These are phyloP conservation scores for Atta cephalotes DNA, from an alignment of 1,140 invertebrate genomes.

Conservation along the genomic window DNA sequence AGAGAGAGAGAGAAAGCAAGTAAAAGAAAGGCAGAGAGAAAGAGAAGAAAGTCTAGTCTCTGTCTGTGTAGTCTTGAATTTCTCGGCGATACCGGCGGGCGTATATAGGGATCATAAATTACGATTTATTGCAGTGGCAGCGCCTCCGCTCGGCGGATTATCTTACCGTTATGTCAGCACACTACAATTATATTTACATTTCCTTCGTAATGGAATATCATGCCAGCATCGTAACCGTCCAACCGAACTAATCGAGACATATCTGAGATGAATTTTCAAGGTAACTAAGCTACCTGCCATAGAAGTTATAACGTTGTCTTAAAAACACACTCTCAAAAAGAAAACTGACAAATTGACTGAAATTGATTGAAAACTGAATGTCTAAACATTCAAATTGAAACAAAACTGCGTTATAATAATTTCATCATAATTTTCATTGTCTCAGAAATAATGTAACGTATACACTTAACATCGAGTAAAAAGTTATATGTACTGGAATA, in stretches of 20 bases:
- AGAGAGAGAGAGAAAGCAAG: conserved; percentile 2
- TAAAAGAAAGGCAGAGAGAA: neutral
- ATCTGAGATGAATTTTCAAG: conserved; percentile 22
- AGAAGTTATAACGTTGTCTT: neutral
- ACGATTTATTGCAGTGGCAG: conserved; percentile 84
- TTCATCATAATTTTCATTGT: neutral
- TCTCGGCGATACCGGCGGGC: conserved; percentile 81
- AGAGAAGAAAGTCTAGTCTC: conserved; percentile 33
- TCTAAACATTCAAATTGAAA: neutral
- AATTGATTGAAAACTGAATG: no score
- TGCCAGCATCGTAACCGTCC: neutral
- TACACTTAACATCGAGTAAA: neutral
- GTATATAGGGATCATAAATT: conserved; percentile 82
- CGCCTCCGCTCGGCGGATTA: conserved; percentile 84
- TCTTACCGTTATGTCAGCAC: conserved; percentile 85
- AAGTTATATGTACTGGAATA: neutral
- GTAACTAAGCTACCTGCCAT: conserved; percentile 1
- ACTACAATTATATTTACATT: conserved; percentile 85
- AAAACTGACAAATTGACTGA: neutral
- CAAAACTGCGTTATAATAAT: neutral
- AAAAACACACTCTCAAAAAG: neutral
- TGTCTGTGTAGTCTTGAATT: conserved; percentile 77
- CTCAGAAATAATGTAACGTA: neutral
- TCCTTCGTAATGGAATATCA: conserved; percentile 78
- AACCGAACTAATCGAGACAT: conserved; percentile 31